Evolutionary conservation across 2,113 vertebrate species (phyloP).

Genomic region (Parotia lawesii): DNA sequence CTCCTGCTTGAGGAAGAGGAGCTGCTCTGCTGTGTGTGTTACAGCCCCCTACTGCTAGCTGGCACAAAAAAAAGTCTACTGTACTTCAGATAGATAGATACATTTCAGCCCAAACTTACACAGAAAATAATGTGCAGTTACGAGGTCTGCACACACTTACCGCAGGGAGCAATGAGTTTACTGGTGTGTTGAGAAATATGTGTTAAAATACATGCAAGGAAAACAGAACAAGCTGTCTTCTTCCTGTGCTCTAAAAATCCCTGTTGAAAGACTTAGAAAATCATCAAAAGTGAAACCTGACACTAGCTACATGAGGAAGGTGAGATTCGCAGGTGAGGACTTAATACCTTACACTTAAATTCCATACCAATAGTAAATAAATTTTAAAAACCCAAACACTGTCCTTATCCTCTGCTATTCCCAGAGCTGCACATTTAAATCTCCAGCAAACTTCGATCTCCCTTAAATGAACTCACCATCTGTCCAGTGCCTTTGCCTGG

Average conservation of each 20-base stretch:
- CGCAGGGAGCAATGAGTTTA: neutral
- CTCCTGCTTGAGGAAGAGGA: neutral
- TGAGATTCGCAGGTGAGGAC: neutral
- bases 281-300: neutral
- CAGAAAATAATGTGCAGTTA: neutral
- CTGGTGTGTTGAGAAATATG: neutral
- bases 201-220: neutral
- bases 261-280: neutral
- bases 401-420: neutral
- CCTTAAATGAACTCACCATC: neutral
- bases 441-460: neutral
- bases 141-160: accelerated
- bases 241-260: neutral
- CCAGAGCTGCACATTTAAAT: neutral
- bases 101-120: neutral
- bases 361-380: neutral
- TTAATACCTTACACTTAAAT: neutral
- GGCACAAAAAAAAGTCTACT: neutral
- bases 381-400: accelerated
- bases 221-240: neutral
- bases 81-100: neutral
- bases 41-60: neutral
- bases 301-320: neutral
- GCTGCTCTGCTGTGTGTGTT: accelerated
- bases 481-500: neutral